A percentile compares a stretch with the other conserved stretches of the same genome.
phyloP scores from a whole-genome alignment of 2,113 vertebrate species.

The Melanostigma gelatinosum region DNA sequence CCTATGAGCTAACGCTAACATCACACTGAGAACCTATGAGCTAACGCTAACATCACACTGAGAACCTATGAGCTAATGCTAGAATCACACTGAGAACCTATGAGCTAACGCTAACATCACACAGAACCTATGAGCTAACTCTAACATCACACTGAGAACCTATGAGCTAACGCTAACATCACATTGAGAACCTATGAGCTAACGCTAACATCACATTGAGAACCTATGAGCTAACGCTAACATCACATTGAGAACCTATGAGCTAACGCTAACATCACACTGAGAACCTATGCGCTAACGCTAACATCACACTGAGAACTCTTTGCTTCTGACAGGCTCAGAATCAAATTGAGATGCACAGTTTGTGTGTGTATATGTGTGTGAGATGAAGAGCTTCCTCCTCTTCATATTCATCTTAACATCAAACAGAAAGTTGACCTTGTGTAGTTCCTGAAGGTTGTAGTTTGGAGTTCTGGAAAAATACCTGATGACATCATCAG shows the following conservation, averaged over 20 bases:
- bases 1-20: neutral
- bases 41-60: neutral
- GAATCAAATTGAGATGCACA: no score
- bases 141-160: neutral
- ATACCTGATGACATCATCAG: constrained; percentile 30
- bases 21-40: neutral
- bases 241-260: no score
- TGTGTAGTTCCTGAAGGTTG: neutral
- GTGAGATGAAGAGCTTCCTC: neutral
- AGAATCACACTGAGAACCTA: neutral
- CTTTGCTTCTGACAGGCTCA: no score
- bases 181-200: neutral
- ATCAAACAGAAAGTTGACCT: constrained; percentile 23
- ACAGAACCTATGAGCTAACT: neutral
- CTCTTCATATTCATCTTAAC: neutral
- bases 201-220: neutral
- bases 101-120: neutral
- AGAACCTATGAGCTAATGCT: neutral
- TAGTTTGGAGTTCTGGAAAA: constrained; percentile 20
- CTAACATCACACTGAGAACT: neutral
- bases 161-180: neutral
- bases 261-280: no score
- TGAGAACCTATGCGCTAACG: neutral
- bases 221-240: neutral
- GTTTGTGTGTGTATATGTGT: no score